Percentiles rank a stretch among this genome's conserved stretches.
Evolutionary conservation across 2,797 vertebrate species (phyloP).

Genomic region (Peromyscus nudipes): DNA sequence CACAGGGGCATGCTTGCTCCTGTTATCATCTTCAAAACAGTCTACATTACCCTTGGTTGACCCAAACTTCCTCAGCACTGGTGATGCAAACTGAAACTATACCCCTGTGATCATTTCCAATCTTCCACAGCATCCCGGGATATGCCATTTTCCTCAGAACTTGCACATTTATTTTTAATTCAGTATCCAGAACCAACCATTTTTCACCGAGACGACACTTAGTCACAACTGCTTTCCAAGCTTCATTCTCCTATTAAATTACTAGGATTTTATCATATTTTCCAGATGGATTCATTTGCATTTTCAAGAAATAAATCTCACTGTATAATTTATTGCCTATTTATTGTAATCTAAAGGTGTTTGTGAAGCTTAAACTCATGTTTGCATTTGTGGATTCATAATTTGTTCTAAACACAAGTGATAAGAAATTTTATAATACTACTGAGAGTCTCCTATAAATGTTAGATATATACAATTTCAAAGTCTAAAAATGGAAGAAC

Average conservation of each 20-base stretch:
- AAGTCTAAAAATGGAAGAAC: conserved; percentile 3
- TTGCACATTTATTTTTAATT: conserved; percentile 71
- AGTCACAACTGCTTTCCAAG: conserved; percentile 43
- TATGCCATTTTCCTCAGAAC: not conserved
- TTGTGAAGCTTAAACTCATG: conserved; percentile 37
- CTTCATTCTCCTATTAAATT: conserved; percentile 68
- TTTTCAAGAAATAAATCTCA: conserved; percentile 70
- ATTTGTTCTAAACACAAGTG: conserved; percentile 65
- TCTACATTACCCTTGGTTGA: not conserved
- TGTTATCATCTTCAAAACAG: not conserved
- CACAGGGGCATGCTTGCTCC: conserved; percentile 4
- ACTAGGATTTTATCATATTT: conserved; percentile 73
- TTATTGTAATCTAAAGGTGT: conserved; percentile 62
- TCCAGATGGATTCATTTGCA: conserved; percentile 73
- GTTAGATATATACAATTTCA: conserved; percentile 45
- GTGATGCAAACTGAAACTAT: not conserved
- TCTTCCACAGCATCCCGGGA: not conserved
- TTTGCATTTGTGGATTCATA: conserved; percentile 64
- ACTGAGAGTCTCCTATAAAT: not conserved
- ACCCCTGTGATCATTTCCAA: not conserved
- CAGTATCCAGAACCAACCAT: conserved; percentile 2
- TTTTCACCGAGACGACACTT: conserved; percentile 50
- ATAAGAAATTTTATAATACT: conserved; percentile 56
- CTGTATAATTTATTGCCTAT: conserved; percentile 67
- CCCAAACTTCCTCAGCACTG: not conserved